phyloP scores from a whole-genome alignment of 1,140 invertebrate genomes.

The Akabosia matsudoensis region DNA sequence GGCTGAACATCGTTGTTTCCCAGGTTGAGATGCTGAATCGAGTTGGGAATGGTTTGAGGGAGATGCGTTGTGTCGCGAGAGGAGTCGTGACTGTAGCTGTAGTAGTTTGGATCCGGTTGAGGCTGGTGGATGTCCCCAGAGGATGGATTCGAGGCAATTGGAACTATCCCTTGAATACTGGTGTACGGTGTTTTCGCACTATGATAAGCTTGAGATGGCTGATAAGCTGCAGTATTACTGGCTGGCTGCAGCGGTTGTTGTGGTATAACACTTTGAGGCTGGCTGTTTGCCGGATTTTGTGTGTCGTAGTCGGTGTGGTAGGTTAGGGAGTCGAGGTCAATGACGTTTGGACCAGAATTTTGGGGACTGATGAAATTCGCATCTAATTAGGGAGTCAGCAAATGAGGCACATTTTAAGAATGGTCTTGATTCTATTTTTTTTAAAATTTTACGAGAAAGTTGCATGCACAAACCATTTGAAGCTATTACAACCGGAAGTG shows the following conservation, averaged over 20 bases:
- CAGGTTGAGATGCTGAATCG: background rate
- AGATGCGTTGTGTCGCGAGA: background rate
- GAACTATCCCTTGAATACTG: background rate
- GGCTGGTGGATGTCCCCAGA: background rate
- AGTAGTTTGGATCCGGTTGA: background rate
- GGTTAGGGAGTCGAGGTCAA: constrained; percentile 14
- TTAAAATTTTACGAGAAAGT: background rate
- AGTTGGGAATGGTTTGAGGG: background rate
- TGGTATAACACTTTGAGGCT: background rate
- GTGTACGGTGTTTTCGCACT: background rate
- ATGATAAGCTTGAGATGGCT: background rate
- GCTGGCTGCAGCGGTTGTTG: background rate
- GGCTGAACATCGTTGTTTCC: background rate
- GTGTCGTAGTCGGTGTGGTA: constrained; percentile 16
- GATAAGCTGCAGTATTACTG: background rate
- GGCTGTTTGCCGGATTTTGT: background rate
- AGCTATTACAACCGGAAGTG: constrained; percentile 26
- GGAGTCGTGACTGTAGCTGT: background rate
- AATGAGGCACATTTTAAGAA: background rate
- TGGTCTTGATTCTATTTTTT: background rate
- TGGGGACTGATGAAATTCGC: background rate
- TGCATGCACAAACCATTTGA: background rate
- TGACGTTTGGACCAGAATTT: background rate
- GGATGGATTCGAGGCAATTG: background rate
- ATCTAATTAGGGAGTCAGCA: background rate